These are phyloP conservation scores for Cecropterus lyciades DNA, from an alignment of 1,140 invertebrate genomes.

Conservation along the genomic window DNA sequence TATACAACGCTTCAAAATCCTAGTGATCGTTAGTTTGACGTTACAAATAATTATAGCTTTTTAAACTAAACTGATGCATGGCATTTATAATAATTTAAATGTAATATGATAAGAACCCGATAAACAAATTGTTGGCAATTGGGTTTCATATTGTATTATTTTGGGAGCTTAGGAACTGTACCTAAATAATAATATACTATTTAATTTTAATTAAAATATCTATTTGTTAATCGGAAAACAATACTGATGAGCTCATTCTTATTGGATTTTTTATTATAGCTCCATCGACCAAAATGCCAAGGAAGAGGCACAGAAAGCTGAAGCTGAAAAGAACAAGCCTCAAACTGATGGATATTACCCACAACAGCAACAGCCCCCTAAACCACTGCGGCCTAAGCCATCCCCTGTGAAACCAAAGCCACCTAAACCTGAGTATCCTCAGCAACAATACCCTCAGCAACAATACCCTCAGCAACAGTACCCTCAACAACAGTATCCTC, in stretches of 20 bases:
- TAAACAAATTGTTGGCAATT: no score
- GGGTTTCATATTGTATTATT: no score
- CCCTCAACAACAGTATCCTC: conserved; percentile 36
- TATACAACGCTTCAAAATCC: neutral
- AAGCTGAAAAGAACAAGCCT: conserved; percentile 64
- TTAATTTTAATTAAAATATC: no score
- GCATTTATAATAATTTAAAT: no score
- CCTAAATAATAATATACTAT: no score
- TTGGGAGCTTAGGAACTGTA: no score
- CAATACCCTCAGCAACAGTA: conserved; percentile 36
- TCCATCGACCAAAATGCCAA: conserved; percentile 71
- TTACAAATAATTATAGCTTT: neutral
- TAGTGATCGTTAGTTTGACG: neutral
- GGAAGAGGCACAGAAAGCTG: conserved; percentile 67
- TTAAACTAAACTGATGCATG: no score
- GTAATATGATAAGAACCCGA: no score
- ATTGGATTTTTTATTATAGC: conserved; percentile 48
- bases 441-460: conserved; percentile 10
- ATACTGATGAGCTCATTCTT: no score
- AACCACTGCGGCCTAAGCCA: conserved; percentile 17
- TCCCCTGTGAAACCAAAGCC: conserved; percentile 15
- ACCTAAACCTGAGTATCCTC: conserved; percentile 11
- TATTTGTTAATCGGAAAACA: no score
- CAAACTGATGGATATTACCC: conserved; percentile 40
- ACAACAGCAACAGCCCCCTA: conserved; percentile 27